Evolutionary conservation across 2,888 invertebrate species (phyloP), one percentile per base, ranked within the genome.

Genomic region (Micoletzkya japonica): DNA sequence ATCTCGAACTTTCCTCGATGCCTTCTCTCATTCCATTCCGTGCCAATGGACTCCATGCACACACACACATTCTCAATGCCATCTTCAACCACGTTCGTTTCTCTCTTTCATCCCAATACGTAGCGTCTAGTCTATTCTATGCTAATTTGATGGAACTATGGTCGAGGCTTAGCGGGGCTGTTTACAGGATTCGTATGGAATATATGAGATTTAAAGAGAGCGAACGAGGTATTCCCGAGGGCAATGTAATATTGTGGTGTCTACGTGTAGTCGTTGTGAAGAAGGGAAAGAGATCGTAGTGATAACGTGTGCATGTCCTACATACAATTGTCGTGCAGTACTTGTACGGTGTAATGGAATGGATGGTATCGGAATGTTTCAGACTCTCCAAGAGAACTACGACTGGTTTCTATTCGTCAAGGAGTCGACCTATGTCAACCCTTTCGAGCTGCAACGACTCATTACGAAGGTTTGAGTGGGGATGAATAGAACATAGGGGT

Each of bases 401-500:
- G 94, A 96, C 87, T 96, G 92, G 88, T 95, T 94, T 88, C 92
- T 93, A 86, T 88, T 97, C 63, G 90, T 92, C 59, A 91, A 92
- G 56, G 96, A 96, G 87, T 89, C 90, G 7, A 91, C 91, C 1
- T 96, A 92, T 86, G 89, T 96, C 66, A 92, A 95, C 86, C 92
- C 91, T 0, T 90, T 92, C 58, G 90, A 90, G 68, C 87, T 96
- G 60, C 88, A 90, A 34, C 89, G 91, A 72, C 87, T 93, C 69
- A 91, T 92, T 32, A 75, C 77, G 61, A 73, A 72, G 59, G 74
- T 82, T 17, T 39, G 28, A 20, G 36, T 61, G 39, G 7, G 32
- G 50, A 24, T 28, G 50, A 36, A 36, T 6, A 28, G 49, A 17
- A 32, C 6, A 1, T 14, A 3, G 14, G 20, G 24, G 4, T 3